Conservation (phyloP, 2,113 vertebrate species). For the Sula dactylatra region DNA sequence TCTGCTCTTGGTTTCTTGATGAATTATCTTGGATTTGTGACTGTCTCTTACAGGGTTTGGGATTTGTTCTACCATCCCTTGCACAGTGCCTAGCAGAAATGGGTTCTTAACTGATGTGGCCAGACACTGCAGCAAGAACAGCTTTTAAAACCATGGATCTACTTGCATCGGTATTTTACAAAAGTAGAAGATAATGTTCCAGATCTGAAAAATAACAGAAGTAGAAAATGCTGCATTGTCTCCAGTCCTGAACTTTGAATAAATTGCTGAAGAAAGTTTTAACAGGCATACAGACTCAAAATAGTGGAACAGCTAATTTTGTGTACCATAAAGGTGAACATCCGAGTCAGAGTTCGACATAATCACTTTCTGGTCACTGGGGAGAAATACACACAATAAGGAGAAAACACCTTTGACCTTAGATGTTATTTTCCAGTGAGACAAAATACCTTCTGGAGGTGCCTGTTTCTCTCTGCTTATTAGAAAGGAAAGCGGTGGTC, state of each 20-base stretch:
- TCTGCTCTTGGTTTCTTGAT: neutral
- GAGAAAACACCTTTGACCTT: neutral
- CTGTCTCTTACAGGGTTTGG: neutral
- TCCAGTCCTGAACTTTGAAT: neutral
- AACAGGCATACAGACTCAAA: neutral
- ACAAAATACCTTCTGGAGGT: neutral
- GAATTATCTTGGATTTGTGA: neutral
- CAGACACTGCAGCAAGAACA: neutral
- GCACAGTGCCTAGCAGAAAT: neutral
- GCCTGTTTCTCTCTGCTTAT: neutral
- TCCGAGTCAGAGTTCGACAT: neutral
- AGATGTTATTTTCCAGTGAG: neutral
- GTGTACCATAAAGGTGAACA: neutral
- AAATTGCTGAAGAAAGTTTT: neutral
- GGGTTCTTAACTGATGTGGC: neutral
- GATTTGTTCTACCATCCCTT: neutral
- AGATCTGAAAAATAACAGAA: neutral
- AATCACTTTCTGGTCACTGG: neutral
- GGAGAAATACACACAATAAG: neutral
- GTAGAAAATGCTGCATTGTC: neutral
- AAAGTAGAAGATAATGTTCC: neutral
- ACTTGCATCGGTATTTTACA: fast-evolving
- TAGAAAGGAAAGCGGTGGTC: neutral
- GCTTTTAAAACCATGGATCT: neutral
- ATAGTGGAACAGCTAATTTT: neutral